These are phyloP conservation scores for Tachysurus fulvidraco DNA, from an alignment of 2,113 vertebrate species.

Conservation along the genomic window DNA sequence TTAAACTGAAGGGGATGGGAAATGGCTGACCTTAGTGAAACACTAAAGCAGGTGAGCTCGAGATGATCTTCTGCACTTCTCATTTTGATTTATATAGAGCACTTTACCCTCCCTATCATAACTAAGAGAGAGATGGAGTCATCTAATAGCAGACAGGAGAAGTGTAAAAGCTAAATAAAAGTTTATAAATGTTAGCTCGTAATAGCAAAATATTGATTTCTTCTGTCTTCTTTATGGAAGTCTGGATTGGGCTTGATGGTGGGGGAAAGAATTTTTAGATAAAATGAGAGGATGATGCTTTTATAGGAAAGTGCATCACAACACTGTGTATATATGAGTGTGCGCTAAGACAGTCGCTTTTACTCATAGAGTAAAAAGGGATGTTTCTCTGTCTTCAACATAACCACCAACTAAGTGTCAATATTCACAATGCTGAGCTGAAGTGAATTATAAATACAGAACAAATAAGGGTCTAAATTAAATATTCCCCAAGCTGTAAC, in stretches of 20 bases:
- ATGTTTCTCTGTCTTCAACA: neutral
- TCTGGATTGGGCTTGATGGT: conserved; percentile 44
- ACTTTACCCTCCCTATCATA: conserved; percentile 47
- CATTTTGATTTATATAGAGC: conserved; percentile 42
- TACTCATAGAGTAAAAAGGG: neutral
- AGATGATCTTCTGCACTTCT: conserved; percentile 48
- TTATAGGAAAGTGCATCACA: conserved; percentile 42
- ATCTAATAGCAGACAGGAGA: conserved; percentile 43
- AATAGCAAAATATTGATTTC: conserved; percentile 57
- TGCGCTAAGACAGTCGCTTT: conserved; percentile 25
- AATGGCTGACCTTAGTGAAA: conserved; percentile 40
- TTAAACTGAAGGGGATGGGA: conserved; percentile 49
- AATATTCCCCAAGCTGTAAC: neutral
- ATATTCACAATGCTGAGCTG: neutral
- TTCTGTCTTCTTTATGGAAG: conserved; percentile 54
- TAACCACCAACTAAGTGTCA: neutral
- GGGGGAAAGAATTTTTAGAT: conserved; percentile 49
- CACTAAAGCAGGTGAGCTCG: conserved; percentile 42
- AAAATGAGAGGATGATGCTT: conserved; percentile 45
- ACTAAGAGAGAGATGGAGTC: conserved; percentile 44
- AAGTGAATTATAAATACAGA: neutral
- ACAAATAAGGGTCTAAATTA: neutral
- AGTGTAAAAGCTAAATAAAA: conserved; percentile 55
- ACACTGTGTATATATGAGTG: conserved; percentile 23
- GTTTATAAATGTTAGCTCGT: conserved; percentile 54